Percentiles rank a stretch among this genome's conserved stretches.
Conservation (phyloP, 2,797 vertebrate species). For the Petrocephalus schoutedeni region DNA sequence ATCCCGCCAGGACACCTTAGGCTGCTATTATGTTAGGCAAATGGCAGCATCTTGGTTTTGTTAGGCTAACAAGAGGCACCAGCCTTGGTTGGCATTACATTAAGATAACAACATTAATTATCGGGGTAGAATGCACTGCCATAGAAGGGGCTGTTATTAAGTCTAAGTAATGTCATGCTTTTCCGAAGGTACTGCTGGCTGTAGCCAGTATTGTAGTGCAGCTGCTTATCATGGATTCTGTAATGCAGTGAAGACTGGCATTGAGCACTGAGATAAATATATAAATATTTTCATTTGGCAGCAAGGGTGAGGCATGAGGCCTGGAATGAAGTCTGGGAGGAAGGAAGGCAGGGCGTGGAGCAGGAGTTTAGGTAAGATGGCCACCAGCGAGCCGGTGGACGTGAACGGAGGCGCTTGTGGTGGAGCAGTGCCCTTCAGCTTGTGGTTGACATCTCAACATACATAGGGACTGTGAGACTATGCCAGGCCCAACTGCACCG, state of each 20-base stretch:
- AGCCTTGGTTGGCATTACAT: neutral
- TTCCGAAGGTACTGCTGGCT: neutral
- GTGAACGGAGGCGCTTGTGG: neutral
- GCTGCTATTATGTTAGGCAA: neutral
- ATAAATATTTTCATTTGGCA: slow-evolving; percentile 31
- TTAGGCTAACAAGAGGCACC: neutral
- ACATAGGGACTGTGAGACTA: neutral
- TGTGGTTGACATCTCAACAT: neutral
- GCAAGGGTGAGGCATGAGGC: slow-evolving; percentile 30
- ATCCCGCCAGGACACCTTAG: neutral
- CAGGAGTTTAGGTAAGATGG: slow-evolving; percentile 41
- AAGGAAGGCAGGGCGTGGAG: slow-evolving; percentile 34
- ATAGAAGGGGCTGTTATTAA: neutral
- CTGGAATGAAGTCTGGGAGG: slow-evolving; percentile 32
- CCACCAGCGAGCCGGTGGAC: neutral
- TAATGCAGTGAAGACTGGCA: neutral
- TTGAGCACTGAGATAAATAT: neutral
- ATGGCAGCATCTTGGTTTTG: neutral
- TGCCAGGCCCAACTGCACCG: neutral
- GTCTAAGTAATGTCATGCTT: neutral
- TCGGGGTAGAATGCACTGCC: neutral
- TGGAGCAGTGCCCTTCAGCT: neutral
- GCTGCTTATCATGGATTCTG: neutral
- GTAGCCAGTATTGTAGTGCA: neutral
- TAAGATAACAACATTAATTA: neutral